Percentiles rank a stretch among this genome's conserved stretches.
These are phyloP conservation scores for Macroramphosus scolopax DNA, from an alignment of 2,797 vertebrate genomes.

Conservation along the genomic window DNA sequence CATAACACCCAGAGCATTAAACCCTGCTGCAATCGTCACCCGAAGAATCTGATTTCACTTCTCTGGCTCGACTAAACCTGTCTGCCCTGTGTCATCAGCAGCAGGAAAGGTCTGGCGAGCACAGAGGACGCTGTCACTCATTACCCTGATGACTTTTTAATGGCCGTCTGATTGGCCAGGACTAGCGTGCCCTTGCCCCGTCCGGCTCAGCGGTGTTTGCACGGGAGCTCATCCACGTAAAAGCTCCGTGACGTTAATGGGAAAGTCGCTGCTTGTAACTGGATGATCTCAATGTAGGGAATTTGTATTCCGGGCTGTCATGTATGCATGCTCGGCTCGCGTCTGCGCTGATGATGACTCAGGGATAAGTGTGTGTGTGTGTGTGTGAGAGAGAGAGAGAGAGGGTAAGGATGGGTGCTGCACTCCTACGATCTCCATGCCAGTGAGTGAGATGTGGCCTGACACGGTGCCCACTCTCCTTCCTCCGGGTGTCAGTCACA, in stretches of 20 bases:
- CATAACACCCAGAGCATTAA: conserved; percentile 20
- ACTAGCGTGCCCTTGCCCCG: conserved; percentile 64
- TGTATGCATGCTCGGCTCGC: conserved; percentile 22
- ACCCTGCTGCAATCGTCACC: conserved; percentile 12
- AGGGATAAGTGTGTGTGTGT: conserved; percentile 40
- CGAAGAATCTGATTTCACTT: conserved; percentile 20
- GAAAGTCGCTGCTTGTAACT: conserved; percentile 7
- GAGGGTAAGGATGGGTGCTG: conserved; percentile 13
- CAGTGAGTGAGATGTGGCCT: conserved; percentile 68
- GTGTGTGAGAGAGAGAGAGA: conserved; percentile 4
- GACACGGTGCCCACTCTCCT: conserved; percentile 67
- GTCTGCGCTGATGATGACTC: conserved; percentile 53
- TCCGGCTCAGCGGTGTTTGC: conserved; percentile 39
- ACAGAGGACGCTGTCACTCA: conserved; percentile 63
- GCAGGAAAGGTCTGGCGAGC: conserved; percentile 46
- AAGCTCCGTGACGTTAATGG: conserved; percentile 1
- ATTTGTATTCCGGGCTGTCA: conserved; percentile 33
- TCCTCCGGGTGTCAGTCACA: conserved; percentile 70
- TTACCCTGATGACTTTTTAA: conserved; percentile 73
- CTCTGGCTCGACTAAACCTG: conserved; percentile 33
- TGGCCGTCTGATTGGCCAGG: conserved; percentile 67
- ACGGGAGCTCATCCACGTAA: conserved; percentile 23
- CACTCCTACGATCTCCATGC: conserved; percentile 40
- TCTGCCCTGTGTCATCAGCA: conserved; percentile 30
- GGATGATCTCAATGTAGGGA: conserved; percentile 22